Percentiles rank a stretch among this genome's conserved stretches.
Conservation (phyloP, 2,888 invertebrate genomes). For the Acronicta leporina region DNA sequence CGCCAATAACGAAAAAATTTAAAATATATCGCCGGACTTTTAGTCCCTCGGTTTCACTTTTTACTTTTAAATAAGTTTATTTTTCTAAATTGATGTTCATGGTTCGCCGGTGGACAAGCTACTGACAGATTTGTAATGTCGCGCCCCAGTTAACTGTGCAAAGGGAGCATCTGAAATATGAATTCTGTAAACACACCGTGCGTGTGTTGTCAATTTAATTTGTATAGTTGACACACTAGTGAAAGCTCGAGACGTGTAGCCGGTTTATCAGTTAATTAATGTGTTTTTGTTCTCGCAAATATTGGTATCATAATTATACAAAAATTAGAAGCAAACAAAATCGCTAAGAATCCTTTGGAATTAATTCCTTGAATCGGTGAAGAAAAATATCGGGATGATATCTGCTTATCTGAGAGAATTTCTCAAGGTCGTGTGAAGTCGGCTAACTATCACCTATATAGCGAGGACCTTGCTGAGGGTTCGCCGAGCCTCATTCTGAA, state of each 20-base stretch:
- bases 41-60: slow-evolving; percentile 41
- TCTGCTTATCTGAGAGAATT: too few relatives aligned
- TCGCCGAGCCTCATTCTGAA: too few relatives aligned
- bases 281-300: slow-evolving; percentile 1
- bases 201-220: slow-evolving; percentile 81
- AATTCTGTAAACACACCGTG: slow-evolving; percentile 79
- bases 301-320: background rate
- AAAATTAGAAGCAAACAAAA: background rate
- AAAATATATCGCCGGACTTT: slow-evolving; percentile 7
- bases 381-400: too few relatives aligned
- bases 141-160: slow-evolving; percentile 77
- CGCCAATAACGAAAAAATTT: slow-evolving; percentile 19
- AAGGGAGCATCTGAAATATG: slow-evolving; percentile 78
- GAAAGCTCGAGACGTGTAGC: slow-evolving; percentile 57
- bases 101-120: slow-evolving; percentile 63
- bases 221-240: slow-evolving; percentile 66
- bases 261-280: slow-evolving; percentile 33
- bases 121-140: slow-evolving; percentile 73
- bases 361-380: too few relatives aligned
- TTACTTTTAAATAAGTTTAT: slow-evolving; percentile 29
- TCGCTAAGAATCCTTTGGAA: too few relatives aligned
- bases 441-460: too few relatives aligned
- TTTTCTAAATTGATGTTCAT: slow-evolving; percentile 63
- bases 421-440: too few relatives aligned
- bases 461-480: too few relatives aligned